phyloP scores from a whole-genome alignment of 2,113 vertebrate genomes.

The Oreotrochilus melanogaster region DNA sequence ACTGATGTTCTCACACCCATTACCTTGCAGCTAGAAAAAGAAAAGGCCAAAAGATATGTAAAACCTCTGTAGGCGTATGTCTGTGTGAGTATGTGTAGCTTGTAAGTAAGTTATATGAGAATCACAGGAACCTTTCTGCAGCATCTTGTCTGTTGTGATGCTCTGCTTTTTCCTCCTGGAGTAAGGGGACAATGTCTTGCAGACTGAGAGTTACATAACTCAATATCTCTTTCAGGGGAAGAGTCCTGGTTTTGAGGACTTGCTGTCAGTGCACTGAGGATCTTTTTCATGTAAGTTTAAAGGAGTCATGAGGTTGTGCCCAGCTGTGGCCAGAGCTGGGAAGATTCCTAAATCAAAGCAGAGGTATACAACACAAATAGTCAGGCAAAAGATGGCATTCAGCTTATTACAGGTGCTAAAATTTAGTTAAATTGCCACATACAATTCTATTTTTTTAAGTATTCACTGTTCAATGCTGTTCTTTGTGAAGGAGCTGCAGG shows the following conservation, averaged over 20 bases:
- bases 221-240: fast-evolving
- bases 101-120: background rate
- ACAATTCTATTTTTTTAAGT: background rate
- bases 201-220: background rate
- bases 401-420: background rate
- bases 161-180: background rate
- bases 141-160: background rate
- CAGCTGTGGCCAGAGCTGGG: background rate
- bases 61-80: background rate
- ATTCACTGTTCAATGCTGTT: background rate
- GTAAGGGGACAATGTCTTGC: background rate
- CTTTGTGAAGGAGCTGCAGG: background rate
- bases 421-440: background rate
- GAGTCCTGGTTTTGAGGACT: background rate
- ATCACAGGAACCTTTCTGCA: background rate
- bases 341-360: background rate
- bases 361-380: background rate
- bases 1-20: conserved; percentile 28
- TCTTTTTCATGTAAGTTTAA: background rate
- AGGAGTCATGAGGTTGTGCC: background rate
- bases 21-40: background rate
- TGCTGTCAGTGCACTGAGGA: background rate
- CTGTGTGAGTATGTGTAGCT: background rate
- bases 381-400: background rate
- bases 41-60: background rate